Evolutionary conservation across 2,797 vertebrate genomes (phyloP).

Genomic region (Oreonectes daqikongensis): DNA sequence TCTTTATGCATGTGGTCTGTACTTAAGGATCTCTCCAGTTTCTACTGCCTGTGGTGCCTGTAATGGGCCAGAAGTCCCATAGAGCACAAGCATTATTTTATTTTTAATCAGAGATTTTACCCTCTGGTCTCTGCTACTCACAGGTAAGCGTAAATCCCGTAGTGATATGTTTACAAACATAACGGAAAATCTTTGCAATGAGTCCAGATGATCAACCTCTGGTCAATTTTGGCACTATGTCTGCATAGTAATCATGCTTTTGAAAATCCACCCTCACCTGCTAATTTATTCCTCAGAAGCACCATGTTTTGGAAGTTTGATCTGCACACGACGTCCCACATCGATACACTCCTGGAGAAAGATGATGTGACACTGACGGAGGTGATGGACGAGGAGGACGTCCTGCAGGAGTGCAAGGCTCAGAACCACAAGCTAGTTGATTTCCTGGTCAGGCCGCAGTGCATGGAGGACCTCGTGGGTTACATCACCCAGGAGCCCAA

Average conservation of each 20-base stretch:
- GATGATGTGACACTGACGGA: conserved; percentile 97
- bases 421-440: conserved; percentile 98
- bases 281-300: conserved; percentile 68
- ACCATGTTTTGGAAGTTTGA: conserved; percentile 99
- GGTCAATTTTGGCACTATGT: neutral
- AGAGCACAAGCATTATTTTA: conserved; percentile 79
- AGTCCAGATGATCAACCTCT: too few relatives aligned
- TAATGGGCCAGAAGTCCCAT: conserved; percentile 93
- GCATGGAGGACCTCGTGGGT: conserved; percentile 94
- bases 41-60: conserved; percentile 81
- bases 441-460: conserved; percentile 93
- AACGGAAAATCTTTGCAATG: too few relatives aligned
- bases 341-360: conserved; percentile 96
- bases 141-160: too few relatives aligned
- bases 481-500: conserved; percentile 95
- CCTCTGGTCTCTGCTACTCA: conserved; percentile 70
- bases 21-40: conserved; percentile 66
- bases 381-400: conserved; percentile 97
- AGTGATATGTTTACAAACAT: too few relatives aligned
- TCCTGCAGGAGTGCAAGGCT: conserved; percentile 97
- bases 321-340: conserved; percentile 98
- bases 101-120: conserved; percentile 77
- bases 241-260: neutral
- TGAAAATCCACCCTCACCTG: neutral
- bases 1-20: conserved; percentile 69